Evolutionary conservation across 2,888 invertebrate species (phyloP), one percentile per base, ranked within the genome.

Genomic region (Chesias legatella): DNA sequence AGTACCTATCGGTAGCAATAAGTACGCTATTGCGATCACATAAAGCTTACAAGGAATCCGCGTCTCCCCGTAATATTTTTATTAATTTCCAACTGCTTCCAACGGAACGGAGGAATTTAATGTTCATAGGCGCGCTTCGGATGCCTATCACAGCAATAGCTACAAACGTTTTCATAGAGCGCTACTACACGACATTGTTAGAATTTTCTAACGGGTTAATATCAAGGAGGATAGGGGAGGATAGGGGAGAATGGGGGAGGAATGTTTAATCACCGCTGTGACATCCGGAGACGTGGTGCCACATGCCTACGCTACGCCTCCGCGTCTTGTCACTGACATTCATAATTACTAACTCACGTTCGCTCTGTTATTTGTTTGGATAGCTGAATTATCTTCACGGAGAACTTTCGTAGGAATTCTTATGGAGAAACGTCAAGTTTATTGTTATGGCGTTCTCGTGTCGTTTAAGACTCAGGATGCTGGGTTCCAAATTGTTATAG

Each of bases 241-340:
- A 17, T 17, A 3, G 13, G 13, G 13, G 13, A 17, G 13, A 29
- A 75, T 65, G 67, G 73, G n/a, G 71, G 57, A 63, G 79, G 80
- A 81, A 81, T 82, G 79, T 81, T 76, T 81, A 79, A 82, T 84
- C 79, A 83, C 74, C 69, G 72, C 67, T 69, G 66, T 72, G 75
- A 76, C 75, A 73, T 73, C 66, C 71, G 38, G 56, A 61, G 63
- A 62, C 63, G 62, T 59, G 42, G 52, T 48, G 53, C 28, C 52
- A 47, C 61, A 40, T 58, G 56, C 49, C 48, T 47, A 39, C 53
- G 53, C 48, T 47, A 39, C 53, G 53, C 57, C 56, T 56, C 51
- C 53, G 43, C 51, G 53, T 51, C 53, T 43, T 47, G 50, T 46
- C 38, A 36, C 30, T 39, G 45, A 22, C 22, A 7, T 22, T 7